A percentile compares a stretch with the other conserved stretches of the same genome.
phyloP scores from a whole-genome alignment of 2,888 invertebrate genomes.

The Tipula unca region DNA sequence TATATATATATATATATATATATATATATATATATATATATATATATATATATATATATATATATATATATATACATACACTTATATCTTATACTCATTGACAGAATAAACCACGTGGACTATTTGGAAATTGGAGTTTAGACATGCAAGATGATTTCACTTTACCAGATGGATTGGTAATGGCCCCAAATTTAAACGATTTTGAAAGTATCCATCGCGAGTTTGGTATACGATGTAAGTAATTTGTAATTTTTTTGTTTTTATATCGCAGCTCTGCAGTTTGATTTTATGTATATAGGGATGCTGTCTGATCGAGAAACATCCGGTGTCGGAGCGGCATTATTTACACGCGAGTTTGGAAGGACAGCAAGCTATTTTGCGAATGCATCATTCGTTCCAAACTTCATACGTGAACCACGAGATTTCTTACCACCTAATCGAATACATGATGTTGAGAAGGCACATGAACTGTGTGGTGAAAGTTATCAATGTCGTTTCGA shows the following conservation, averaged over 20 bases:
- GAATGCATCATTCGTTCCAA: constrained; percentile 67
- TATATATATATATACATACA: too few species aligned
- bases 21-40: too few species aligned
- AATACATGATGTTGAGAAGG: constrained; percentile 52
- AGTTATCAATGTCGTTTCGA: constrained; percentile 84
- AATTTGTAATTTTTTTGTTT: not conserved
- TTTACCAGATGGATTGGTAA: constrained; percentile 57
- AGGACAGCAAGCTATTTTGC: constrained; percentile 73
- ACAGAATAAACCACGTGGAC: constrained; percentile 81
- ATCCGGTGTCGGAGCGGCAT: constrained; percentile 58
- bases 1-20: too few species aligned
- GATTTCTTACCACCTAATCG: constrained; percentile 68
- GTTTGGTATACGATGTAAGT: constrained; percentile 68
- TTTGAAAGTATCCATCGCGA: constrained; percentile 66
- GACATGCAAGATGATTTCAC: constrained; percentile 74
- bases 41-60: too few species aligned
- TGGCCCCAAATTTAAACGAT: constrained; percentile 50
- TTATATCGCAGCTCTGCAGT: not conserved
- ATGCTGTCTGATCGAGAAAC: constrained; percentile 71
- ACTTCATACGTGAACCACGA: constrained; percentile 57
- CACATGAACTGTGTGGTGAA: constrained; percentile 65
- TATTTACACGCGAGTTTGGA: constrained; percentile 73
- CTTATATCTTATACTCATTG: constrained; percentile 29
- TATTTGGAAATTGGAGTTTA: constrained; percentile 88
- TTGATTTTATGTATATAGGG: constrained; percentile 47